These are phyloP conservation scores for Cyrtorhinus lividipennis DNA, from an alignment of 1,140 invertebrate genomes.

Conservation along the genomic window DNA sequence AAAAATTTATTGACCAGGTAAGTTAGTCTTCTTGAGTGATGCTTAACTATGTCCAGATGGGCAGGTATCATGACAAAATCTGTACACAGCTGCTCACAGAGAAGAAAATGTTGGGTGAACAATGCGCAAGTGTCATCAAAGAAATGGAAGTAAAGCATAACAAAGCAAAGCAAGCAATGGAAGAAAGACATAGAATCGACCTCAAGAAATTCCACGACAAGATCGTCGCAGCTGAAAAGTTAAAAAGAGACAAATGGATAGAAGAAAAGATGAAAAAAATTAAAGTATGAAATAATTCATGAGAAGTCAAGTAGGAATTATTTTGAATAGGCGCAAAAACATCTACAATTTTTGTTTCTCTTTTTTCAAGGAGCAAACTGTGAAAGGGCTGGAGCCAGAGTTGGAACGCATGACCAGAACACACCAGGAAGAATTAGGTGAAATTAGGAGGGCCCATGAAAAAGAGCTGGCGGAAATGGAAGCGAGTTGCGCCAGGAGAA, in stretches of 20 bases:
- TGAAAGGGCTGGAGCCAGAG: slow-evolving; percentile 57
- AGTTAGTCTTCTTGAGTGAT: not conserved
- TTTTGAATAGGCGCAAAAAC: no score
- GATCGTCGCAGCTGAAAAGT: slow-evolving; percentile 46
- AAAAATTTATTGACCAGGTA: slow-evolving; percentile 50
- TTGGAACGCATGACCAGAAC: slow-evolving; percentile 45
- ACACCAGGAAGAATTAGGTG: slow-evolving; percentile 42
- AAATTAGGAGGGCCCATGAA: slow-evolving; percentile 42
- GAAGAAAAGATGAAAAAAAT: slow-evolving; percentile 54
- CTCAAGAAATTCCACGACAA: slow-evolving; percentile 46
- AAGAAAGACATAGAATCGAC: slow-evolving; percentile 47
- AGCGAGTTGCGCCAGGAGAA: slow-evolving; percentile 35
- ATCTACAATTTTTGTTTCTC: no score
- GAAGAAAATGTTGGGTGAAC: slow-evolving; percentile 47
- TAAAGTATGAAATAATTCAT: slow-evolving; percentile 36
- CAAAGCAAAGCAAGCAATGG: slow-evolving; percentile 38
- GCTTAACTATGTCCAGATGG: no score
- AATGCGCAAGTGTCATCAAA: slow-evolving; percentile 42
- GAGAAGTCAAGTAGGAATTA: no score
- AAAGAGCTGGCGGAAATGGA: slow-evolving; percentile 42
- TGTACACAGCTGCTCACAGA: slow-evolving; percentile 42
- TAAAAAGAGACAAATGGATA: slow-evolving; percentile 48
- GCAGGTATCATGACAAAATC: no score
- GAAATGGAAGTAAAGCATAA: slow-evolving; percentile 39
- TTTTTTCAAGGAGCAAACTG: slow-evolving; percentile 50